Evolutionary conservation across 2,888 invertebrate genomes (phyloP).

Genomic region (Cataglyphis livida): DNA sequence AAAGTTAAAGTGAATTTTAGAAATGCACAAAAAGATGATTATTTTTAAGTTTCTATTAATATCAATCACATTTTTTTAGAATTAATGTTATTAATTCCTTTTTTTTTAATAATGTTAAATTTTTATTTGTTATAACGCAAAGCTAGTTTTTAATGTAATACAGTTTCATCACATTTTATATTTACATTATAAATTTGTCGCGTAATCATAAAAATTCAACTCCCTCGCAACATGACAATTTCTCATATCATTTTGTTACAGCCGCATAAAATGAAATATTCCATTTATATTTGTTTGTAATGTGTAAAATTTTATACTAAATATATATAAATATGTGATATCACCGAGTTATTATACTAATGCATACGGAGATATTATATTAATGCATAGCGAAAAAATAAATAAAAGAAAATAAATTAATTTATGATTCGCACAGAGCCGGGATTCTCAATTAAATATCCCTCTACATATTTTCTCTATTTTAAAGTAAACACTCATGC

Average conservation of each 20-base stretch:
- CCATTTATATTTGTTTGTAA: conserved; percentile 11
- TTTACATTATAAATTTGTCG: not conserved
- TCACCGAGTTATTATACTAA: conserved; percentile 7
- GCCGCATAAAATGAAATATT: conserved; percentile 11
- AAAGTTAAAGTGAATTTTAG: not conserved
- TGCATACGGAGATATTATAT: not conserved
- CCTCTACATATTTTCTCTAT: not conserved
- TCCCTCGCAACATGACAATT: not conserved
- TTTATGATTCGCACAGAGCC: not conserved
- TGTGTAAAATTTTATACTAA: not conserved
- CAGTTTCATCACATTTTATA: not conserved
- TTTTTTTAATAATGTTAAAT: conserved; percentile 12
- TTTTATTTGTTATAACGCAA: not conserved
- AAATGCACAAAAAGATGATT: not conserved
- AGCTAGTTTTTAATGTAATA: not conserved
- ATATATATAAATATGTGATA: conserved; percentile 12
- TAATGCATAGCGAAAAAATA: not conserved
- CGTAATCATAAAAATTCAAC: not conserved
- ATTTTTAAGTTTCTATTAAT: not conserved
- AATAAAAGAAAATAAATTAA: conserved; percentile 25
- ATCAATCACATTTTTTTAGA: not conserved
- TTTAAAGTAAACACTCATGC: conserved; percentile 19
- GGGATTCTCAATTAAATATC: conserved; percentile 34
- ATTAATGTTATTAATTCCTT: not conserved
- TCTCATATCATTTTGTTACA: not conserved